Percentiles rank a stretch among this genome's conserved stretches.
These are phyloP conservation scores for Polia nebulosa DNA, from an alignment of 2,888 invertebrate genomes.

Conservation along the genomic window DNA sequence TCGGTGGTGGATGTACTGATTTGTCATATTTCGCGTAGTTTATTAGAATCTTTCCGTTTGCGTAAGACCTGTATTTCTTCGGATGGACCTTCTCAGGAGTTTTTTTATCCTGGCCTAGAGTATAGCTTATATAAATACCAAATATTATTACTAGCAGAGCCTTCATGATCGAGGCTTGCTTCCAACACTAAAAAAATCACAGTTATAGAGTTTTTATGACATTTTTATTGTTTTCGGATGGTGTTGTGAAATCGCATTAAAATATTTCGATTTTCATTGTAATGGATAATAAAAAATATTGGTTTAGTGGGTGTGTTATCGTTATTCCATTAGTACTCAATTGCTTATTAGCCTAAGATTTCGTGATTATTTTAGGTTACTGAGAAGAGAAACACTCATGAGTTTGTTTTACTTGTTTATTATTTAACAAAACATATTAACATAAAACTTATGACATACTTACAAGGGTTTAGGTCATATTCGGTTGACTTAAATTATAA, in stretches of 20 bases:
- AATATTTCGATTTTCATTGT: conserved; percentile 68
- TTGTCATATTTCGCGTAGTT: conserved; percentile 73
- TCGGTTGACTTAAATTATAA: not conserved
- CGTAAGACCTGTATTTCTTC: conserved; percentile 69
- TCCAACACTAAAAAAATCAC: conserved; percentile 47
- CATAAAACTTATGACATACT: conserved; percentile 27
- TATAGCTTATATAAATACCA: conserved; percentile 62
- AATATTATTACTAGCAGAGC: conserved; percentile 66
- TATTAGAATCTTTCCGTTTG: conserved; percentile 68
- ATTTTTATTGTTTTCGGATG: conserved; percentile 67
- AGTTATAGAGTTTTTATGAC: conserved; percentile 56
- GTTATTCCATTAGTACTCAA: conserved; percentile 13
- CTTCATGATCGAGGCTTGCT: conserved; percentile 69
- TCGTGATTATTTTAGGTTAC: conserved; percentile 7
- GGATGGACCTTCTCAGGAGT: conserved; percentile 62
- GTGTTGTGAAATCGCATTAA: conserved; percentile 68
- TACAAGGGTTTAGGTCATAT: conserved; percentile 8
- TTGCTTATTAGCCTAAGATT: not conserved
- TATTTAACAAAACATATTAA: conserved; percentile 17
- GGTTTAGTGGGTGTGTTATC: conserved; percentile 13
- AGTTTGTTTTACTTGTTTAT: conserved; percentile 22
- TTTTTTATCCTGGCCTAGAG: conserved; percentile 48
- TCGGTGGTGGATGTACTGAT: conserved; percentile 1
- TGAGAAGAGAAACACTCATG: not conserved
- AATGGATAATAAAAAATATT: conserved; percentile 34